phyloP scores from a whole-genome alignment of 2,888 invertebrate genomes.

The Philereme vetulata region DNA sequence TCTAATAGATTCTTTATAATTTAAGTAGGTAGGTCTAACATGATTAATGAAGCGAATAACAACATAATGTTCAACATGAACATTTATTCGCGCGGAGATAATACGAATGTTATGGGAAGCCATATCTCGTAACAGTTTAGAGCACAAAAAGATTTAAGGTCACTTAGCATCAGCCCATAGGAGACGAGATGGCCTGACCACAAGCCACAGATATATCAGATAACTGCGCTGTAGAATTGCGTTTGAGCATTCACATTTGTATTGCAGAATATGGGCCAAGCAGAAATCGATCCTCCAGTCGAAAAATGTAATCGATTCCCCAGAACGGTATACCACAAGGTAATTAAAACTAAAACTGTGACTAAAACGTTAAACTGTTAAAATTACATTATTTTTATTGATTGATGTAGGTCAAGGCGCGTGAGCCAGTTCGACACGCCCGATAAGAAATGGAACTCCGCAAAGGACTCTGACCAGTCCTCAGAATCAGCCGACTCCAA shows the following conservation, averaged over 20 bases:
- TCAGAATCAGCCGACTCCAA: slow-evolving; percentile 77
- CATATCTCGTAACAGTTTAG: no score
- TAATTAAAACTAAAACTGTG: background rate
- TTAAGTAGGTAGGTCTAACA: no score
- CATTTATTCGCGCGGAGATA: no score
- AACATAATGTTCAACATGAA: no score
- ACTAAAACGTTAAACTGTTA: background rate
- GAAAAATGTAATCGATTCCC: slow-evolving; percentile 46
- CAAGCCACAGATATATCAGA: slow-evolving; percentile 26
- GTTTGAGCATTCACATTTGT: background rate
- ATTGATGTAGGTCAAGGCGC: slow-evolving; percentile 52
- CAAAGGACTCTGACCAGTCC: slow-evolving; percentile 57
- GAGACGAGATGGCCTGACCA: slow-evolving; percentile 24
- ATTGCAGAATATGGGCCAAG: slow-evolving; percentile 73
- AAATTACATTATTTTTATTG: slow-evolving; percentile 12
- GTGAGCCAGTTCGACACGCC: slow-evolving; percentile 49
- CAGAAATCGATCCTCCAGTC: slow-evolving; percentile 57
- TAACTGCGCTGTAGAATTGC: slow-evolving; percentile 8
- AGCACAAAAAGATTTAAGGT: no score
- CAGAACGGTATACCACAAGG: slow-evolving; percentile 45
- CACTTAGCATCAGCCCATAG: slow-evolving; percentile 5
- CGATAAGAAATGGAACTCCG: slow-evolving; percentile 52
- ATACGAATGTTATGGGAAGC: no score
- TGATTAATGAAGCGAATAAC: no score
- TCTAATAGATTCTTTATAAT: no score